These are phyloP conservation scores for Drosophila orena DNA, from an alignment of 1,140 invertebrate genomes.

Conservation along the genomic window DNA sequence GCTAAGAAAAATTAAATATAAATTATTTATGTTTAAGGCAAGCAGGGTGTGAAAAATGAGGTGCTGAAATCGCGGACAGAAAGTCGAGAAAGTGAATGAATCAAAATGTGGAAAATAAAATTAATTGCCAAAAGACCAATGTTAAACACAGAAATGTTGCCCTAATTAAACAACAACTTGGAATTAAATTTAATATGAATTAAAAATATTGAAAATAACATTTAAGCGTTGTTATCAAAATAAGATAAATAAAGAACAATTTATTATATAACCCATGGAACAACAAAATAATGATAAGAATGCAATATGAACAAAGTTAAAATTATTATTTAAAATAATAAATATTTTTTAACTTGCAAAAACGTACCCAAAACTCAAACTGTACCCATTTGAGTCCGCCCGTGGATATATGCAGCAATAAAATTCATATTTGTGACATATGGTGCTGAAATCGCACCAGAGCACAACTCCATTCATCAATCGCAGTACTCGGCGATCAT, in stretches of 20 bases:
- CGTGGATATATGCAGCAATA: slow-evolving; percentile 23
- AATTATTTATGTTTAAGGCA: slow-evolving; percentile 5
- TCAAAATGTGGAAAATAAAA: slow-evolving; percentile 12
- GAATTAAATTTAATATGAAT: slow-evolving; percentile 2
- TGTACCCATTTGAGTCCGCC: background rate
- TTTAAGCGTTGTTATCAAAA: background rate
- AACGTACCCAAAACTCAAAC: background rate
- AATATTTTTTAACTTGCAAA: background rate
- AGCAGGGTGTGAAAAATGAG: slow-evolving; percentile 25
- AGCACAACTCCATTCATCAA: slow-evolving; percentile 51
- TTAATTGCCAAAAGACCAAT: slow-evolving; percentile 1
- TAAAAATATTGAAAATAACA: background rate
- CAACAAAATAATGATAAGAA: too few species aligned
- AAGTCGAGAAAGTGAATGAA: slow-evolving; percentile 19
- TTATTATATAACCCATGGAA: too few species aligned
- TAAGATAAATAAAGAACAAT: background rate
- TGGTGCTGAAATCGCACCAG: slow-evolving; percentile 33
- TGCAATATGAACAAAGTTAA: background rate
- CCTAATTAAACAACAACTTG: background rate
- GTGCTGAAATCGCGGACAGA: slow-evolving; percentile 14
- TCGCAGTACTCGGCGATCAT: slow-evolving; percentile 18
- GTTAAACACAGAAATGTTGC: slow-evolving; percentile 11
- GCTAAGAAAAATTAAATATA: slow-evolving; percentile 9
- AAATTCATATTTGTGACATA: slow-evolving; percentile 44
- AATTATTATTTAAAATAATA: background rate